phyloP scores from a whole-genome alignment of 2,888 invertebrate genomes.

The Bugulina stolonifera region DNA sequence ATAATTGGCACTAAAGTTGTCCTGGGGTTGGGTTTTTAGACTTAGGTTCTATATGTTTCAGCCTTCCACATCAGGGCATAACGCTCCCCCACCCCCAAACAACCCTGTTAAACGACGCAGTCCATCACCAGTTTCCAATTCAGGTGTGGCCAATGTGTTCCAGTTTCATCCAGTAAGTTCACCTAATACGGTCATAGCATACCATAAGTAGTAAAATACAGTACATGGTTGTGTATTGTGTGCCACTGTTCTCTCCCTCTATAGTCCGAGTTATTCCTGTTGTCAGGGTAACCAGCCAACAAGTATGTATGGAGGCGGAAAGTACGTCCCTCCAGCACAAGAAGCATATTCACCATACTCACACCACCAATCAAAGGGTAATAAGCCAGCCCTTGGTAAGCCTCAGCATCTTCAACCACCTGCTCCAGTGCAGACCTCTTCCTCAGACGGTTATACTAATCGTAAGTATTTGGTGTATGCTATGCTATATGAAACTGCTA shows the following conservation, averaged over 20 bases:
- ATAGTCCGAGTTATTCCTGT: too few relatives aligned
- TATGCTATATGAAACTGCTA: neutral
- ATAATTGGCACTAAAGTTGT: too few relatives aligned
- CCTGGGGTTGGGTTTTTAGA: too few relatives aligned
- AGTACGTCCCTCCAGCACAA: neutral
- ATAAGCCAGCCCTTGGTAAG: neutral
- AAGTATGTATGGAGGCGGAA: neutral
- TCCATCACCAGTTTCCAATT: neutral
- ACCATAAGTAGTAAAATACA: too few relatives aligned
- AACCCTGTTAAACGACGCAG: neutral
- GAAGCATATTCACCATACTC: neutral
- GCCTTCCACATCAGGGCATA: neutral
- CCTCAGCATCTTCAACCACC: neutral
- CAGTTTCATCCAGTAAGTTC: constrained; percentile 1
- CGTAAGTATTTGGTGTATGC: neutral
- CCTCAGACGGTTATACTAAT: neutral
- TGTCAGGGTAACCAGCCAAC: neutral
- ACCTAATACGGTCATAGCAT: too few relatives aligned
- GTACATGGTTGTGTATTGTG: too few relatives aligned
- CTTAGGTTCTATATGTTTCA: too few relatives aligned
- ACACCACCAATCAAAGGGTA: neutral
- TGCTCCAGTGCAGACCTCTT: neutral
- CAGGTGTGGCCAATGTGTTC: neutral
- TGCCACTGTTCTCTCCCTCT: too few relatives aligned
- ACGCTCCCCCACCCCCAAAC: neutral